These are phyloP conservation scores for Coccyzus lansbergi DNA, from an alignment of 2,797 vertebrate species.

Conservation along the genomic window DNA sequence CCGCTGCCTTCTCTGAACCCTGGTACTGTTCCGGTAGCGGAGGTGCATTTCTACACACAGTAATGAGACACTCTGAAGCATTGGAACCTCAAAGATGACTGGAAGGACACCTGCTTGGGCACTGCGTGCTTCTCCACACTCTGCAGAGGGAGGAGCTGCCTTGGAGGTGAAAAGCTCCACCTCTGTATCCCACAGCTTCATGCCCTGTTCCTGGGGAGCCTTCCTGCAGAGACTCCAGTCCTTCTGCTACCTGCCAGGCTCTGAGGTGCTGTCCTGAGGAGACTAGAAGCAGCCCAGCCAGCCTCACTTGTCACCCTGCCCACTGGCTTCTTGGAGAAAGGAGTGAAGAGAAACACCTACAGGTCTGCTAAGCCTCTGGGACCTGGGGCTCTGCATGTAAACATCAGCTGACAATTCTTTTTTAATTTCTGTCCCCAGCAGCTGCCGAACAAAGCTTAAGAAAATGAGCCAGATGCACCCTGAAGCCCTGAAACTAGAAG, in stretches of 20 bases:
- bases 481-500: background rate
- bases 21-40: background rate
- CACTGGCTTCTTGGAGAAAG: background rate
- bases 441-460: background rate
- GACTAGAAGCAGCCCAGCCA: background rate
- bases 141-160: slow-evolving; percentile 29
- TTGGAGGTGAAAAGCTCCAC: slow-evolving; percentile 29
- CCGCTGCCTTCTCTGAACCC: background rate
- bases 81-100: background rate
- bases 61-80: background rate
- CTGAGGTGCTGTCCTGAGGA: background rate
- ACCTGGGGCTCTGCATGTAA: background rate
- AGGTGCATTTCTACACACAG: background rate
- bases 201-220: background rate
- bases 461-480: background rate
- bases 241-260: background rate
- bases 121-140: background rate
- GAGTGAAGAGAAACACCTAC: background rate
- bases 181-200: background rate
- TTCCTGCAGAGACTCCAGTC: background rate
- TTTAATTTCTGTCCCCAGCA: background rate
- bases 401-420: background rate
- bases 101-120: background rate
- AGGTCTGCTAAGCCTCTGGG: background rate
- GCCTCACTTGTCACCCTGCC: background rate